A percentile compares a stretch with the other conserved stretches of the same genome.
phyloP scores from a whole-genome alignment of 1,140 invertebrate genomes.

The Drosophila mayri region DNA sequence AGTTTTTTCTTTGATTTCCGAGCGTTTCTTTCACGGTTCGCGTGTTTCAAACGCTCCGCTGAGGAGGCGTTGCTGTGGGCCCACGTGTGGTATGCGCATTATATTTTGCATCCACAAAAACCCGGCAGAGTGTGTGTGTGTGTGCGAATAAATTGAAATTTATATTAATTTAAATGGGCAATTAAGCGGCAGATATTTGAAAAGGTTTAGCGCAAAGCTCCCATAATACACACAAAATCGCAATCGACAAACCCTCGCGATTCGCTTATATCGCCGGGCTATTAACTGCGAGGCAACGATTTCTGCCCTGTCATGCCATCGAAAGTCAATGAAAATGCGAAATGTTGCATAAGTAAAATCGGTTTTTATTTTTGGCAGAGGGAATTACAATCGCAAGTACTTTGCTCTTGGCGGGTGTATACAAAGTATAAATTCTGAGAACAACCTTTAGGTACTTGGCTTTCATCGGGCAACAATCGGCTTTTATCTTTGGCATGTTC shows the following conservation, averaged over 20 bases:
- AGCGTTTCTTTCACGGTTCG: constrained; percentile 74
- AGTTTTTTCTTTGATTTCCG: constrained; percentile 34
- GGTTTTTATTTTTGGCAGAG: constrained; percentile 11
- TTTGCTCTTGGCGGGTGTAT: background rate
- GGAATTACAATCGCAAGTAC: constrained; percentile 18
- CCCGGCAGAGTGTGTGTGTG: constrained; percentile 26
- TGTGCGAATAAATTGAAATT: constrained; percentile 70
- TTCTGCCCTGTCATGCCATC: constrained; percentile 59
- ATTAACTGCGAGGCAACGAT: constrained; percentile 30
- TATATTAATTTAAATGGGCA: constrained; percentile 81
- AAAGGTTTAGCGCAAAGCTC: constrained; percentile 65
- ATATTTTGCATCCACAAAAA: constrained; percentile 59
- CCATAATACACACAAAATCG: constrained; percentile 33
- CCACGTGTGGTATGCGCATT: constrained; percentile 74
- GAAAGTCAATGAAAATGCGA: constrained; percentile 60
- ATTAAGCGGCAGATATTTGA: constrained; percentile 69
- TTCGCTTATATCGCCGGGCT: constrained; percentile 35
- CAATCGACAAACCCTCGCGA: constrained; percentile 15
- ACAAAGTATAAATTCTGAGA: constrained; percentile 35
- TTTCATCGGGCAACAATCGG: constrained; percentile 41
- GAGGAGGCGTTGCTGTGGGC: constrained; percentile 22
- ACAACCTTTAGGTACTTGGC: constrained; percentile 33
- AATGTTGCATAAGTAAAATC: constrained; percentile 39
- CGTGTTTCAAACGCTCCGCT: constrained; percentile 34
- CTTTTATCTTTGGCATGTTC: constrained; percentile 33